Evolutionary conservation across 2,797 vertebrate genomes (phyloP), one percentile per base, ranked within the genome.

Genomic region (Coracias cyanogaster): DNA sequence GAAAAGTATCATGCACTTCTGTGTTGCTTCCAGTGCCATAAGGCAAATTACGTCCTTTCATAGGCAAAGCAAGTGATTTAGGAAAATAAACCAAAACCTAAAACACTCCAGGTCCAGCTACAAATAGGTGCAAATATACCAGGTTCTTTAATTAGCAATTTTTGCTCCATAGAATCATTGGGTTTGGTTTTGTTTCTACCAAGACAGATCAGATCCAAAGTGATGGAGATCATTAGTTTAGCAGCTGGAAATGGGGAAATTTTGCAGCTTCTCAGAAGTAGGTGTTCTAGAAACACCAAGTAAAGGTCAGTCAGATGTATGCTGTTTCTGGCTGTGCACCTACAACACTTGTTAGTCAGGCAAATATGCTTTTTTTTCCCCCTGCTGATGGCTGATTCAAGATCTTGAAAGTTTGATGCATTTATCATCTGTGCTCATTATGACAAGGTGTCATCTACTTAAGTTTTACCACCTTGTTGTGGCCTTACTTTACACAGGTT

Each of bases 11-110:
- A 0, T 26, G 33, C 6, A 9, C 18, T 79, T 72, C 28, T 43
- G 12, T 18, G 18, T 20, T 81, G 16, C 20, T 43, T 96, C 89
- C 73, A 96, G 37, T 90, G 77, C 86, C 92, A 70, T 51, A 57
- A 90, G 87, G 74, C 65, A 29, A 97, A 93, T 94, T 90, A 92
- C 33, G 48, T 48, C 49, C 70, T 86, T 96, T 95, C 77, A 85
- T 7, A 95, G 65, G 78, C 49, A 70, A 92, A 82, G 52, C 48
- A 93, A 97, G 91, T 67, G 5, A 95, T 93, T 95, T 92, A 91
- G 54, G 67, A 20, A 20, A 35, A 43, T 43, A 57, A 28, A 52
- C 79, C 79, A 93, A 86, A 37, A 10, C 2, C 49, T 26, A 62
- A 45, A 7, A 10, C 26, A 58, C 0, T 6, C 2, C 48, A 93